Evolutionary conservation across 2,797 vertebrate species (phyloP), one percentile per base, ranked within the genome.

Genomic region (Gymnoscopelus braueri): DNA sequence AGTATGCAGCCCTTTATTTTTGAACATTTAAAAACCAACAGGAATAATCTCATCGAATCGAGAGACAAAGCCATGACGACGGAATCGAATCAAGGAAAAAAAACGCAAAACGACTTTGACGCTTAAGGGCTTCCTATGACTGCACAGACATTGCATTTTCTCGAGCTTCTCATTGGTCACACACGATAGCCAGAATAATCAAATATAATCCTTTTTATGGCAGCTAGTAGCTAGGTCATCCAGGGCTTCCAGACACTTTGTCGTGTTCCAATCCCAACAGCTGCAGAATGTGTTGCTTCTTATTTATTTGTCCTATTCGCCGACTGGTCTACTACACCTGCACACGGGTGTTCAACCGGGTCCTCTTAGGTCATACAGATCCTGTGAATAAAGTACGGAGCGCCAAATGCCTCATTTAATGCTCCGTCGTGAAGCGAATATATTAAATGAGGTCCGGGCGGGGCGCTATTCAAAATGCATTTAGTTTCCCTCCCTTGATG

Each of bases 201-300:
- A 80, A 84, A 74, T 75, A 83, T 2, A 39, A 39, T 63, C 90
- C 89, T 67, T 79, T 91, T 88, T 81, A 89, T 85, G 93, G 94
- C 94, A 94, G 93, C 94, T 94, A 94, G 89, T 92, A 92, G 93
- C 93, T 91, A 93, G 89, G 89, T 94, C 93, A 93, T 89, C 90
- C 94, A 93, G 93, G 91, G 94, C 93, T 95, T 95, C 94, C 94
- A 93, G 86, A 91, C 91, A 89, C 87, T 67, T 24, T 10, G 39
- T 81, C 73, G 89, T 90, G 86, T 91, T 89, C 82, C 78, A 91
- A 90, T 80, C 87, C 87, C 89, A 89, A 84, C 91, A 88, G 89
- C 92, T 91, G 87, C 89, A 84, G 88, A 91, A 91, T 90, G 87
- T 92, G 79, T 83, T 75, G 66, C 74, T 80, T 61, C 26, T 82